phyloP scores from a whole-genome alignment of 2,888 invertebrate species.

The Drosophila maculinotata region DNA sequence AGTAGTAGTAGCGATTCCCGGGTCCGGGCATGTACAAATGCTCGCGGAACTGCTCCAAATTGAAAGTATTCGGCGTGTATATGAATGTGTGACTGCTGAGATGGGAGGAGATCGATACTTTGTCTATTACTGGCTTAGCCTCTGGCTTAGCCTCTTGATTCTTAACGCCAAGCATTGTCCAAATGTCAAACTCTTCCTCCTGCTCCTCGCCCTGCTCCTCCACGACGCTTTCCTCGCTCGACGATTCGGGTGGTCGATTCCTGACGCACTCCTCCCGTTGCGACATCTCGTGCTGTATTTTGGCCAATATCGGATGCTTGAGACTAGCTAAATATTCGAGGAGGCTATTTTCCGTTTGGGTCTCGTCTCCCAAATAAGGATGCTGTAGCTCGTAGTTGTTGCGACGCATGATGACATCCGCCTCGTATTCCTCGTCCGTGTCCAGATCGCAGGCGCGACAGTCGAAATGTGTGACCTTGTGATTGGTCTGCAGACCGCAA shows the following conservation, averaged over 20 bases:
- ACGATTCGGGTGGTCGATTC: conserved; percentile 7
- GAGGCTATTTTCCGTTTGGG: conserved; percentile 63
- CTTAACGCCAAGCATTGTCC: conserved; percentile 37
- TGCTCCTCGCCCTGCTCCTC: conserved; percentile 32
- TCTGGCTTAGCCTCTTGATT: fast-evolving
- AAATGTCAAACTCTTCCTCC: conserved; percentile 59
- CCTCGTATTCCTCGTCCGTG: conserved; percentile 68
- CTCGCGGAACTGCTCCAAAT: conserved; percentile 59
- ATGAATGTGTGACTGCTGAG: conserved; percentile 24
- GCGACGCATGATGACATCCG: conserved; percentile 72
- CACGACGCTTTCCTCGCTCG: background rate
- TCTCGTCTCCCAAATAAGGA: conserved; percentile 58
- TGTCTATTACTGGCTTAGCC: fast-evolving
- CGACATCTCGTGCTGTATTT: conserved; percentile 11
- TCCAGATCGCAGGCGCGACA: conserved; percentile 72
- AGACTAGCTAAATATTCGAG: conserved; percentile 47
- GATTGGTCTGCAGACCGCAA: conserved; percentile 61
- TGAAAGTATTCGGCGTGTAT: conserved; percentile 65
- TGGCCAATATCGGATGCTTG: conserved; percentile 56
- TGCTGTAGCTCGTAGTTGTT: conserved; percentile 59
- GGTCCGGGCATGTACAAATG: conserved; percentile 69
- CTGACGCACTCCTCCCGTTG: conserved; percentile 34
- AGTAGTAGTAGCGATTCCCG: conserved; percentile 57
- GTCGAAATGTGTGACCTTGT: conserved; percentile 60
- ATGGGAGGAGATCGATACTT: background rate